phyloP scores from a whole-genome alignment of 64 coral and sea anemone genomes.

The Stichodactyla helianthus region DNA sequence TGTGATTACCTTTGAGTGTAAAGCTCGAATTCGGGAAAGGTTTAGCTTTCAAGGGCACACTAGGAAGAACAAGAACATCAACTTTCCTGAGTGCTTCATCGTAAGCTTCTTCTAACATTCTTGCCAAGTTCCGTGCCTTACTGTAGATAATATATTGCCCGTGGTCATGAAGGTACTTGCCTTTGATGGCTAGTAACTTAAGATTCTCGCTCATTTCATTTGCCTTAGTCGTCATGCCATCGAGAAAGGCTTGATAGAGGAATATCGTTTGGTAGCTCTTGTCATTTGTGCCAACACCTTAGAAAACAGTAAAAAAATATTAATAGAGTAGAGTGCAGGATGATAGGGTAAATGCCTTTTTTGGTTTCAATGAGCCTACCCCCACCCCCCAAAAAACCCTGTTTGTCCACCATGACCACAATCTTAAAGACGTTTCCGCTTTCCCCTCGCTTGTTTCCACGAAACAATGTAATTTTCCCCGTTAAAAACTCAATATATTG shows the following conservation, averaged over 20 bases:
- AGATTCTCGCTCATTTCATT: slow-evolving; percentile 18
- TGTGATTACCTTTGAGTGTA: slow-evolving; percentile 24
- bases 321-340: too few species aligned
- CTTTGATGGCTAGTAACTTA: slow-evolving; percentile 13
- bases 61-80: slow-evolving; percentile 49
- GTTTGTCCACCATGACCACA: too few species aligned
- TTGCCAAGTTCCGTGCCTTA: slow-evolving; percentile 44
- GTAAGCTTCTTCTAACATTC: slow-evolving; percentile 7
- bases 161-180: slow-evolving; percentile 35
- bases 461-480: too few species aligned
- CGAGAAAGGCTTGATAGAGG: slow-evolving; percentile 1
- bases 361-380: too few species aligned
- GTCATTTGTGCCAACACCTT: slow-evolving; percentile 19
- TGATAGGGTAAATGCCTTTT: too few species aligned
- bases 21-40: not conserved
- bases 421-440: too few species aligned
- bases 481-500: too few species aligned
- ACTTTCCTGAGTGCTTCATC: slow-evolving; percentile 21
- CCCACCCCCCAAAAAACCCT: too few species aligned
- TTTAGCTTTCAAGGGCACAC: slow-evolving; percentile 32
- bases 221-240: slow-evolving; percentile 17
- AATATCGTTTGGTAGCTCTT: slow-evolving; percentile 24
- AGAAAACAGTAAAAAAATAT: not conserved
- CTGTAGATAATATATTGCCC: slow-evolving; percentile 15
- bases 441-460: too few species aligned